These are phyloP conservation scores for Choloepus didactylus DNA, from an alignment of 2,797 vertebrate species.

Conservation along the genomic window DNA sequence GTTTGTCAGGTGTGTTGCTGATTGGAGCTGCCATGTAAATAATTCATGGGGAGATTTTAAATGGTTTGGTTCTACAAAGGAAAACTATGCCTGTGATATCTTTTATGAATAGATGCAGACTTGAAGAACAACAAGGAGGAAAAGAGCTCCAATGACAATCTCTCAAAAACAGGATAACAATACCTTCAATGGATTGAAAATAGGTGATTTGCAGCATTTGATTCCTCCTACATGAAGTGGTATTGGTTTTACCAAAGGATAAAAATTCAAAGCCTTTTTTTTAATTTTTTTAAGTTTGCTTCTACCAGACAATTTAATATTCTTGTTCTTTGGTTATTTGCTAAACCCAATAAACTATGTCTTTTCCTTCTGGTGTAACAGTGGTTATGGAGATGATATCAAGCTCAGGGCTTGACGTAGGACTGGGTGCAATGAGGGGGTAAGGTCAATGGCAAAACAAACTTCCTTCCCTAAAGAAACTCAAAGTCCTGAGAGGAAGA, in stretches of 20 bases:
- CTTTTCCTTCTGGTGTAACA: constrained; percentile 30
- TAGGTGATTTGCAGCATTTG: constrained; percentile 70
- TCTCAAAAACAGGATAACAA: constrained; percentile 83
- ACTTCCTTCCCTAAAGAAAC: not conserved
- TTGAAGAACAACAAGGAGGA: constrained; percentile 74
- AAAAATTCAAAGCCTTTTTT: constrained; percentile 79
- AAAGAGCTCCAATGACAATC: constrained; percentile 75
- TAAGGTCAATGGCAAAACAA: not conserved
- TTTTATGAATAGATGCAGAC: constrained; percentile 85
- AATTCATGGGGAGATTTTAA: constrained; percentile 87
- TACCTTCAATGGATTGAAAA: constrained; percentile 84
- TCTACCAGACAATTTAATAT: constrained; percentile 76
- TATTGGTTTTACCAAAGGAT: constrained; percentile 86
- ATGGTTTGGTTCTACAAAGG: constrained; percentile 79
- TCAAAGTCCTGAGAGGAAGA: not conserved
- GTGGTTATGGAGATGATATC: constrained; percentile 7
- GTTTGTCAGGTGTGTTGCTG: constrained; percentile 87
- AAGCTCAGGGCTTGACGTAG: not conserved
- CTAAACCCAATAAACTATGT: constrained; percentile 57
- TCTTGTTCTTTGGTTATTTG: constrained; percentile 73
- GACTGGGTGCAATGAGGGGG: not conserved
- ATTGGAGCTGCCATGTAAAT: constrained; percentile 89
- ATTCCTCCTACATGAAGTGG: constrained; percentile 76
- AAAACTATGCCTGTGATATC: constrained; percentile 82
- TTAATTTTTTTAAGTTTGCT: constrained; percentile 77